A percentile compares a stretch with the other conserved stretches of the same genome.
phyloP scores from a whole-genome alignment of 2,888 invertebrate genomes.

The Corbicula japonica region DNA sequence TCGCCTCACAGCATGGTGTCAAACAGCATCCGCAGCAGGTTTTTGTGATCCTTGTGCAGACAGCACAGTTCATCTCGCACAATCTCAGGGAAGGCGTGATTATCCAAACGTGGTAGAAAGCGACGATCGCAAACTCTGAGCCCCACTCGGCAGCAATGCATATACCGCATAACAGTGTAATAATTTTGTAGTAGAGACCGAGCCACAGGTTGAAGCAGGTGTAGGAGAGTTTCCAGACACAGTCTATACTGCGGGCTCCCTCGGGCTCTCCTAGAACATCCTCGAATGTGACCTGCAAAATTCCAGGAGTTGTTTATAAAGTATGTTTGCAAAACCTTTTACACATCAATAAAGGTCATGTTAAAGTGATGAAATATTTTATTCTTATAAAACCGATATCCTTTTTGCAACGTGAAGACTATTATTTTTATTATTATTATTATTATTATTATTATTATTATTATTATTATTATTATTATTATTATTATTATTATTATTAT shows the following conservation, averaged over 20 bases:
- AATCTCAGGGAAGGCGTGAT: constrained; percentile 90
- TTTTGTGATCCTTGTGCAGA: constrained; percentile 63
- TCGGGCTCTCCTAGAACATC: constrained; percentile 79
- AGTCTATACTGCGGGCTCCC: constrained; percentile 88
- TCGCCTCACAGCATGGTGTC: too few species aligned
- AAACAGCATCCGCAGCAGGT: constrained; percentile 41
- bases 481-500: too few species aligned
- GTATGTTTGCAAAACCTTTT: too few species aligned
- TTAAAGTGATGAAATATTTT: too few species aligned
- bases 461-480: too few species aligned
- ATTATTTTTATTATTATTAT: too few species aligned
- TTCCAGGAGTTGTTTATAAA: too few species aligned
- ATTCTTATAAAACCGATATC: too few species aligned
- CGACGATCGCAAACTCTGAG: constrained; percentile 87
- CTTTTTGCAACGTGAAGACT: too few species aligned
- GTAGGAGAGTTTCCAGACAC: constrained; percentile 91
- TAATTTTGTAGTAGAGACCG: constrained; percentile 91
- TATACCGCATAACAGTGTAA: constrained; percentile 90
- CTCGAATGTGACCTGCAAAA: constrained; percentile 47
- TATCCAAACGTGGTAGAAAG: constrained; percentile 91
- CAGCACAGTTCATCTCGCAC: constrained; percentile 89
- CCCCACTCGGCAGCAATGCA: constrained; percentile 89
- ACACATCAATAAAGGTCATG: too few species aligned
- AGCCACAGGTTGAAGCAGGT: constrained; percentile 89
- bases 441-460: too few species aligned